Conservation (phyloP, 2,888 invertebrate genomes). For the Drosophila colorata region DNA sequence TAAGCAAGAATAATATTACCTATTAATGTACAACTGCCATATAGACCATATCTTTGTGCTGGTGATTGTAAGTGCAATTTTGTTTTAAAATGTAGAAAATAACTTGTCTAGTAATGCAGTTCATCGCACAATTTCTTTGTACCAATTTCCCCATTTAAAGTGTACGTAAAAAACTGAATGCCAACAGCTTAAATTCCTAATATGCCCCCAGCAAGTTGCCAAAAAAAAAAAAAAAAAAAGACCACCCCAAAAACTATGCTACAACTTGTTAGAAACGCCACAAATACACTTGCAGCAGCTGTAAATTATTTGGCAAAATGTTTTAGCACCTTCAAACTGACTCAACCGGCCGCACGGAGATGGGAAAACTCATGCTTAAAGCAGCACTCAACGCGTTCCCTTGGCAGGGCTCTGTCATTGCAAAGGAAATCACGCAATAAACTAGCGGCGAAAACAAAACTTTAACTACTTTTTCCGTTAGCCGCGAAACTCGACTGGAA, state of each 20-base stretch:
- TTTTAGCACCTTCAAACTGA: constrained; percentile 51
- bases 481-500: constrained; percentile 68
- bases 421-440: constrained; percentile 79
- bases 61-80: too few relatives aligned
- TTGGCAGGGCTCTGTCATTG: constrained; percentile 50
- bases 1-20: too few relatives aligned
- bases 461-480: constrained; percentile 80
- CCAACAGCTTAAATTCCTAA: constrained; percentile 22
- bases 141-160: too few relatives aligned
- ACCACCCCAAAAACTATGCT: constrained; percentile 37
- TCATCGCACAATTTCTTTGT: too few relatives aligned
- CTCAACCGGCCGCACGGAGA: not conserved
- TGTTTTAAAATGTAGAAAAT: too few relatives aligned
- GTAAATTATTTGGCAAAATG: constrained; percentile 69
- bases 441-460: constrained; percentile 76
- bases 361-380: not conserved
- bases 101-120: too few relatives aligned
- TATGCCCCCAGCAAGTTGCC: constrained; percentile 18
- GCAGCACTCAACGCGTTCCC: not conserved
- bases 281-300: constrained; percentile 53
- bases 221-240: too few relatives aligned
- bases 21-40: too few relatives aligned
- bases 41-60: too few relatives aligned
- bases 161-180: not conserved
- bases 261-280: constrained; percentile 54